Base-by-base conservation (phyloP, 2,797 vertebrate species). In the Sternotherus odoratus region DNA sequence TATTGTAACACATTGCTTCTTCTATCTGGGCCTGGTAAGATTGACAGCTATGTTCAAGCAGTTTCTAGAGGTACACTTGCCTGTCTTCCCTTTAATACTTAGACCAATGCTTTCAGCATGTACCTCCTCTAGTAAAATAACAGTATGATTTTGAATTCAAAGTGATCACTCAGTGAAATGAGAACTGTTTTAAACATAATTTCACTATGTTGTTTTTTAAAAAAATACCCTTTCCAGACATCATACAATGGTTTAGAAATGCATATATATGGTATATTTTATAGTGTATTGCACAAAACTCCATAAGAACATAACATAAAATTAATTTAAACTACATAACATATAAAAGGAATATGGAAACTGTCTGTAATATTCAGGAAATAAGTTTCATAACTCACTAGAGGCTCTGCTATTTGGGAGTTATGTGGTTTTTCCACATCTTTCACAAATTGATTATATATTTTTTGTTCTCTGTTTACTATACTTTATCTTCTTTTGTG, bases 321-420 rank as follows among this genome's bases (percentile, higher is more conserved):
- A 93, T 86, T 94, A 97, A 97, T 95, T 96, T 94, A 96, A 97
- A 86, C 82, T 87, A 79, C 83, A 79, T 90, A 93, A 87, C 78
- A 95, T 89, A 95, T 87, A 95, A 97, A 97, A 97, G 49, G 85
- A 97, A 95, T 94, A 86, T 92, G 95, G 94, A 77, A 96, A 97
- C 95, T 87, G 39, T n/a, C 63, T 91, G 66, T 90, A 91, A 96
- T 94, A 92, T 74, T 91, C 91, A 86, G 79, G 86, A 96, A 97
- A 97, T 96, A 85, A 97, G 43, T 69, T 92, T 91, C 85, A 87
- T 96, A 94, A 95, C 66, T 97, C 72, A 53, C 8, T 89, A 95
- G 79, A 95, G 43, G 78, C 6, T 78, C 30, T 91, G 6, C 21
- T 66, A 19, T 50, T 94, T 92, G 88, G 94, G 87, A 93, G 84